Evolutionary conservation across 2,797 vertebrate species (phyloP).

Genomic region (Rhabdophis nuchalis): DNA sequence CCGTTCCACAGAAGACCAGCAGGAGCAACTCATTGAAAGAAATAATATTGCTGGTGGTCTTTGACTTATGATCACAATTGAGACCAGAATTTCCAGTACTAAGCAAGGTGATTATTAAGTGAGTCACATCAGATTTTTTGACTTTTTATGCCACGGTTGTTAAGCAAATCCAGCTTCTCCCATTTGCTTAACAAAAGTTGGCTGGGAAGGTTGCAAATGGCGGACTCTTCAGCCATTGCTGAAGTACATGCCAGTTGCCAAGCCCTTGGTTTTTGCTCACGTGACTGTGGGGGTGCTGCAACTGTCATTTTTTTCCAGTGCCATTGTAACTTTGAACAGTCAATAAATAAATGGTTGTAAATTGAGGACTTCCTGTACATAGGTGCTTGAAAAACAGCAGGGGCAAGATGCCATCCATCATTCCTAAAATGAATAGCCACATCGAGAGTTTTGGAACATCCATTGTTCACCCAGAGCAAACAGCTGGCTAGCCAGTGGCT

Average conservation of each 20-base stretch:
- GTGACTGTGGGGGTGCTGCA: neutral
- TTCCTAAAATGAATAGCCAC: neutral
- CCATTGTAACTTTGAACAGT: neutral
- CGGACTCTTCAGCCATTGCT: neutral
- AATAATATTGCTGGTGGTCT: neutral
- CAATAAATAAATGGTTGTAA: neutral
- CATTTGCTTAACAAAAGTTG: neutral
- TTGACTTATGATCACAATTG: neutral
- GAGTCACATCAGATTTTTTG: neutral
- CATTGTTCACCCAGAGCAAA: neutral
- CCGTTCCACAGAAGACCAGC: too few species aligned
- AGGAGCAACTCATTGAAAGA: neutral
- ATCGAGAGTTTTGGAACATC: neutral
- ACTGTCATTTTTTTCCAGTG: neutral
- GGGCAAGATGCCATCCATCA: neutral
- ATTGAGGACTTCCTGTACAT: neutral
- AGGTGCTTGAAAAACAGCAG: neutral
- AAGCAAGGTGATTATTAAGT: neutral
- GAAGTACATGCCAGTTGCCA: neutral
- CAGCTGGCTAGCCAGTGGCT: neutral
- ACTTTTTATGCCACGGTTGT: neutral
- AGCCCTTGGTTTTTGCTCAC: neutral
- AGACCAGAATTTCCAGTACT: neutral
- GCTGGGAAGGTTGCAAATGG: neutral
- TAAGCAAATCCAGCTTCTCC: neutral